phyloP scores from a whole-genome alignment of 2,797 vertebrate species.

The Leptatherina wallacei region DNA sequence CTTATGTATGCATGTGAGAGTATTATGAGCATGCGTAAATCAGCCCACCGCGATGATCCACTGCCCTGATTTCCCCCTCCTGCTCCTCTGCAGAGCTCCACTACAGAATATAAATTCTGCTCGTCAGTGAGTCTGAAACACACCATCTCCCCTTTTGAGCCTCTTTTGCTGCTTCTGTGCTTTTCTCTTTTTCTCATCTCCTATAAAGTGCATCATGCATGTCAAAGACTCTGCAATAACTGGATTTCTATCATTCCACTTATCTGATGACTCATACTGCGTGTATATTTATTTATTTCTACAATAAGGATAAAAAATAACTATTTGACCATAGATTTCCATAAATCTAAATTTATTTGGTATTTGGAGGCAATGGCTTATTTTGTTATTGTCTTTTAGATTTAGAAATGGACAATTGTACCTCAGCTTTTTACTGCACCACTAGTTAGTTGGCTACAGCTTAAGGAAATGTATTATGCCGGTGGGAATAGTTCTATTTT shows the following conservation, averaged over 20 bases:
- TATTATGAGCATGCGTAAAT: constrained; percentile 38
- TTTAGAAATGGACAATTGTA: neutral
- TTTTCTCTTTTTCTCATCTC: constrained; percentile 22
- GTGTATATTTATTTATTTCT: constrained; percentile 8
- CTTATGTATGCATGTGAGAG: constrained; percentile 5
- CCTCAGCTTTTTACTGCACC: constrained; percentile 11
- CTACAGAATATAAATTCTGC: constrained; percentile 69
- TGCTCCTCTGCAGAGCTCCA: constrained; percentile 64
- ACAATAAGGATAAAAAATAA: neutral
- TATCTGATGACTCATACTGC: constrained; percentile 7
- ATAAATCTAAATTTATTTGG: neutral
- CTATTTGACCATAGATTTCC: neutral
- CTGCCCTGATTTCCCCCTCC: constrained; percentile 71
- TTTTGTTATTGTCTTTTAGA: constrained; percentile 3
- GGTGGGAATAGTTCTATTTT: constrained; percentile 26
- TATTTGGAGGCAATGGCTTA: neutral
- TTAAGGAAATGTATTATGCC: constrained; percentile 24
- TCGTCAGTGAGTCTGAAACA: constrained; percentile 57
- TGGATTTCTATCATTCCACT: neutral
- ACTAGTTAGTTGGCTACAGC: constrained; percentile 14
- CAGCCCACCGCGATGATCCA: constrained; percentile 68
- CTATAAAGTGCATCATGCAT: constrained; percentile 23
- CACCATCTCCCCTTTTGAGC: constrained; percentile 54
- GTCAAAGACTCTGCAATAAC: constrained; percentile 16
- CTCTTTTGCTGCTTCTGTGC: constrained; percentile 33